Percentiles rank a stretch among this genome's conserved stretches.
These are phyloP conservation scores for Alectura lathami DNA, from an alignment of 2,113 vertebrate species.

Conservation along the genomic window DNA sequence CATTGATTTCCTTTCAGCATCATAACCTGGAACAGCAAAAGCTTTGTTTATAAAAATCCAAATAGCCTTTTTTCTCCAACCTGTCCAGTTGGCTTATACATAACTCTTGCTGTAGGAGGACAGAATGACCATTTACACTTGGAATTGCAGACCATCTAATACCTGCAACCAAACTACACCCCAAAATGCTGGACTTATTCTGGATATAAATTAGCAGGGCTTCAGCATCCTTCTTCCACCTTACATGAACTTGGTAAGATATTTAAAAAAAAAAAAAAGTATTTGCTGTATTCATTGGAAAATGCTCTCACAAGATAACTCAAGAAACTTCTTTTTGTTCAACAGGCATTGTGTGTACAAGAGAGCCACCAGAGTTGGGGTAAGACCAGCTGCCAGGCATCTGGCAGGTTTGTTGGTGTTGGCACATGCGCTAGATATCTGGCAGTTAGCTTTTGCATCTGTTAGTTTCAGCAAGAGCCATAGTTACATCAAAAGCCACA, in stretches of 20 bases:
- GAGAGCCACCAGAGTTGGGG: conserved; percentile 46
- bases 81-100: conserved; percentile 22
- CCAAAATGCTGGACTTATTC: neutral
- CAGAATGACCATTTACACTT: conserved; percentile 49
- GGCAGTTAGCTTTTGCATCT: conserved; percentile 67
- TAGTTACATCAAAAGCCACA: conserved; percentile 68
- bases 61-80: conserved; percentile 48
- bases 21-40: conserved; percentile 51
- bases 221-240: neutral
- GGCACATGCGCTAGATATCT: conserved; percentile 56
- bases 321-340: neutral
- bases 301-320: conserved; percentile 5
- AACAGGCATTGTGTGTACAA: conserved; percentile 30
- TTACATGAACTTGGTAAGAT: neutral
- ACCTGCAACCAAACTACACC: neutral
- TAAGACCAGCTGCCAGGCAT: conserved; percentile 66
- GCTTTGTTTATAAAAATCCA: conserved; percentile 59
- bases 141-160: neutral
- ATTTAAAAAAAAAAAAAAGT: neutral
- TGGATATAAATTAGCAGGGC: neutral
- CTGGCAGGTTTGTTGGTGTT: conserved; percentile 69
- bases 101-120: conserved; percentile 24
- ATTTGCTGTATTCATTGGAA: conserved; percentile 12
- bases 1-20: conserved; percentile 65
- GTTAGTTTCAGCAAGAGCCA: conserved; percentile 66